Percentiles rank a stretch among this genome's conserved stretches.
Conservation (phyloP, 2,113 vertebrate species). For the Eulemur rufifrons region DNA sequence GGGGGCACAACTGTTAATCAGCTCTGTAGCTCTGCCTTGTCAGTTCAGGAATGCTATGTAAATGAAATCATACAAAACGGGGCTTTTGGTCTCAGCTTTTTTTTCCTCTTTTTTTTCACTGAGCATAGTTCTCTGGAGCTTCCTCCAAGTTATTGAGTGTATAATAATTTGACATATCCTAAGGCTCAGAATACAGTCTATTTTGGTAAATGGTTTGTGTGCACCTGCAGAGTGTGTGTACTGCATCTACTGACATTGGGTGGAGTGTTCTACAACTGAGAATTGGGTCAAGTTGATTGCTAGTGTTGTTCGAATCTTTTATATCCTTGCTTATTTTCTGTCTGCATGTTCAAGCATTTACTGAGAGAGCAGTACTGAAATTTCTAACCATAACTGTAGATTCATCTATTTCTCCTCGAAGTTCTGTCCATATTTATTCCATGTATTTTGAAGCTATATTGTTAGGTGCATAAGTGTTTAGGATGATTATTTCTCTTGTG, state of each 20-base stretch:
- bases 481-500: background rate
- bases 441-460: background rate
- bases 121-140: background rate
- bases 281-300: background rate
- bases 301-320: background rate
- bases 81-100: background rate
- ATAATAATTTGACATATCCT: background rate
- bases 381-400: background rate
- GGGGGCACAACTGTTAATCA: background rate
- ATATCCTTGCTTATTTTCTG: background rate
- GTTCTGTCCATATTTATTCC: background rate
- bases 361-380: background rate
- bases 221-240: background rate
- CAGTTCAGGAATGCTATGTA: background rate
- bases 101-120: background rate
- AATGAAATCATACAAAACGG: background rate
- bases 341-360: background rate
- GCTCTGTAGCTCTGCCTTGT: background rate
- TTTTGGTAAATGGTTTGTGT: background rate
- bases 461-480: background rate
- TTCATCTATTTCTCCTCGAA: background rate
- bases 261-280: background rate
- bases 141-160: background rate
- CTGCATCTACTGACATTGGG: background rate
- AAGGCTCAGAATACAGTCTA: background rate